These are phyloP conservation scores for Nebria brevicollis DNA, from an alignment of 2,888 invertebrate genomes.

Conservation along the genomic window DNA sequence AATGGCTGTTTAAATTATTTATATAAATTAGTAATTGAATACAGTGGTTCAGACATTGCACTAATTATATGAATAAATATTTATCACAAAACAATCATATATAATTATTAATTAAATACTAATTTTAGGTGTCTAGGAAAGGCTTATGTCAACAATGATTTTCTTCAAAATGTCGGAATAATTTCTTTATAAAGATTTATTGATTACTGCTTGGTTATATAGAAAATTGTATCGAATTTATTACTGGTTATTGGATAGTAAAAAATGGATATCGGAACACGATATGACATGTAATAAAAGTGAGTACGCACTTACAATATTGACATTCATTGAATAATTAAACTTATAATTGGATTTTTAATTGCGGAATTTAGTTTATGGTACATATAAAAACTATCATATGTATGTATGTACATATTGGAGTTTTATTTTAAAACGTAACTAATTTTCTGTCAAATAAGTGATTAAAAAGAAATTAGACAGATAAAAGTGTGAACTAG, in stretches of 20 bases:
- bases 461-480: too few species aligned
- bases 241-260: conserved; percentile 43
- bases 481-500: too few species aligned
- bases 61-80: too few species aligned
- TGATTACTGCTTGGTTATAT: conserved; percentile 31
- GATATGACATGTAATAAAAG: conserved; percentile 37
- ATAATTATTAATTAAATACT: too few species aligned
- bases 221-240: conserved; percentile 42
- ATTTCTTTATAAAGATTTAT: conserved; percentile 20
- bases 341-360: conserved; percentile 40
- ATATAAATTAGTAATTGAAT: too few species aligned
- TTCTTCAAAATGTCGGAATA: conserved; percentile 20
- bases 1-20: too few species aligned
- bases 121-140: too few species aligned
- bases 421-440: too few species aligned
- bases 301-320: conserved; percentile 24
- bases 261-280: conserved; percentile 37
- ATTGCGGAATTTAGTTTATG: background rate
- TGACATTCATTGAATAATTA: conserved; percentile 43
- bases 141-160: background rate
- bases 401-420: background rate
- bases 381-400: background rate
- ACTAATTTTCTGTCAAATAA: too few species aligned
- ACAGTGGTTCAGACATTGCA: too few species aligned
- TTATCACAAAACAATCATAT: too few species aligned